Conservation (phyloP, 2,113 vertebrate species). For the Glareola pratincola region DNA sequence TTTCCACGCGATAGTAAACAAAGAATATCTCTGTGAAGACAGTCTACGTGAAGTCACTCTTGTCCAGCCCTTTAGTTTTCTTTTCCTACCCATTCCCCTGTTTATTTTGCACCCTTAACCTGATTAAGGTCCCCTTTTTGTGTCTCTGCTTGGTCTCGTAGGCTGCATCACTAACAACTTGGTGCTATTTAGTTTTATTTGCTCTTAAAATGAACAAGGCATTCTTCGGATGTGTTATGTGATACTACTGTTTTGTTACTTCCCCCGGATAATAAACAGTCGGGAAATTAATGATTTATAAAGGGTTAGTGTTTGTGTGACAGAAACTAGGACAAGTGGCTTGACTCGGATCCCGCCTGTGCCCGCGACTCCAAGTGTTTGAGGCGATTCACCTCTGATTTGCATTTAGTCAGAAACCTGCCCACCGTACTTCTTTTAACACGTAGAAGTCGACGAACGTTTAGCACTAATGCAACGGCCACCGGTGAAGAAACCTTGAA, state of each 20-base stretch:
- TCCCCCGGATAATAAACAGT: slow-evolving; percentile 62
- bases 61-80: not conserved
- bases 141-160: not conserved
- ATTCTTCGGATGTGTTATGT: slow-evolving; percentile 61
- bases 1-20: slow-evolving; percentile 37
- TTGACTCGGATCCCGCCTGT: not conserved
- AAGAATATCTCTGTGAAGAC: not conserved
- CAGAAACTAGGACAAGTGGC: slow-evolving; percentile 34
- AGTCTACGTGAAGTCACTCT: not conserved
- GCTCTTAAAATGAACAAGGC: slow-evolving; percentile 66
- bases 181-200: slow-evolving; percentile 70
- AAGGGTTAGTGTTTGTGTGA: slow-evolving; percentile 44
- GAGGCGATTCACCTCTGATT: not conserved
- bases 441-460: rapidly evolving
- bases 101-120: slow-evolving; percentile 11
- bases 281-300: slow-evolving; percentile 70
- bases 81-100: not conserved
- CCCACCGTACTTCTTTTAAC: not conserved
- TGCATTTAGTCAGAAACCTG: not conserved
- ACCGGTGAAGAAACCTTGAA: not conserved
- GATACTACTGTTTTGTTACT: slow-evolving; percentile 62
- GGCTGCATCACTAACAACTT: slow-evolving; percentile 37
- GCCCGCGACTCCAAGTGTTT: not conserved
- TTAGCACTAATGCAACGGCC: not conserved
- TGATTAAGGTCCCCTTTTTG: slow-evolving; percentile 10